Conservation (phyloP, 2,888 invertebrate genomes). For the Ophion costatus region DNA sequence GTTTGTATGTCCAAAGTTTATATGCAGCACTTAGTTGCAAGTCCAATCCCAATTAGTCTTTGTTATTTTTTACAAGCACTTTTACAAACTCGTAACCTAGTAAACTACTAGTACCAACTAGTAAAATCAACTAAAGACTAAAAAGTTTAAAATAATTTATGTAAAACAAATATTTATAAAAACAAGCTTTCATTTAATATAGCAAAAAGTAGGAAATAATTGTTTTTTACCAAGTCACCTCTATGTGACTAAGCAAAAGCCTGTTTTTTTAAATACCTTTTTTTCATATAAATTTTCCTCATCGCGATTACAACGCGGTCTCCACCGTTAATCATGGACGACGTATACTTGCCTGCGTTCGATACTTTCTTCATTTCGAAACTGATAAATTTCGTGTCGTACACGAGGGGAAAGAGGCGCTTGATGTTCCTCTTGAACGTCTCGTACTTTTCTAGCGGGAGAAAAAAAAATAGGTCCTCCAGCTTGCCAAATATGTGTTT, state of each 20-base stretch:
- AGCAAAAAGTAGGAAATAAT: neutral
- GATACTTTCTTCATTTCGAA: constrained; percentile 85
- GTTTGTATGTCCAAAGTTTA: no score
- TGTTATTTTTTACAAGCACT: no score
- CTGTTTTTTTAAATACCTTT: no score
- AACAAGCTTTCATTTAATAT: neutral
- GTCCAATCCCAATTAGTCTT: no score
- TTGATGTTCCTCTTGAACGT: constrained; percentile 88
- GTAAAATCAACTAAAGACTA: no score
- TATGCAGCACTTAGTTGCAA: no score
- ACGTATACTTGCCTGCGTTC: constrained; percentile 75
- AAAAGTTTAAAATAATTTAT: no score
- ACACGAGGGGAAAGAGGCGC: constrained; percentile 87
- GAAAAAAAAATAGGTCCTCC: neutral
- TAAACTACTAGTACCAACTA: no score
- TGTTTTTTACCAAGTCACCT: no score
- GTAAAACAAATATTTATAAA: no score
- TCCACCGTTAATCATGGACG: neutral
- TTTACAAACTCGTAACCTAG: no score
- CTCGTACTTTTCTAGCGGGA: constrained; percentile 84
- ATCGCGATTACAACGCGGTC: neutral
- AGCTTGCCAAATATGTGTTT: neutral
- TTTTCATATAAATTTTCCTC: neutral
- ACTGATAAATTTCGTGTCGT: constrained; percentile 90
- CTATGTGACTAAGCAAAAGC: no score